Conservation (phyloP, 2,797 vertebrate species). For the Apogon hyalosoma region DNA sequence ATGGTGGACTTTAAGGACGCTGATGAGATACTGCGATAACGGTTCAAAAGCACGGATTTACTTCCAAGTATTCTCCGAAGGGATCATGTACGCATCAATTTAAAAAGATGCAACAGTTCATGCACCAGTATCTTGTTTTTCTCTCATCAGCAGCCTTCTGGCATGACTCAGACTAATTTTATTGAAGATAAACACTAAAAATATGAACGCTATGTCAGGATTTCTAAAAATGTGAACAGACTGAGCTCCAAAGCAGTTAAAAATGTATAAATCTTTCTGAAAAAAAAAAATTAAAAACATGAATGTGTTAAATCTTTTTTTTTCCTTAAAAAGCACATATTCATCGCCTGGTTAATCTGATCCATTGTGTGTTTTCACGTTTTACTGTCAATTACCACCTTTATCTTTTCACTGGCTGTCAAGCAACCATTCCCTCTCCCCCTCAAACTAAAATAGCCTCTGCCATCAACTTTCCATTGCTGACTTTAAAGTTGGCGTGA, state of each 20-base stretch:
- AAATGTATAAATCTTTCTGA: no score
- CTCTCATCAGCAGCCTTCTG: constrained; percentile 18
- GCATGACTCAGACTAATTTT: constrained; percentile 1
- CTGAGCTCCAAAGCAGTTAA: no score
- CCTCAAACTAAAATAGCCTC: constrained; percentile 49
- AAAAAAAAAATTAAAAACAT: no score
- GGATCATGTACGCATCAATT: neutral
- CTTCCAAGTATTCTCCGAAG: neutral
- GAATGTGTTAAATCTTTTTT: no score
- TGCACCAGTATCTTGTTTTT: constrained; percentile 13
- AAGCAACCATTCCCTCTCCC: constrained; percentile 44
- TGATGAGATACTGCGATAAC: neutral
- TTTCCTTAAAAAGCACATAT: neutral
- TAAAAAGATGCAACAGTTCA: constrained; percentile 1
- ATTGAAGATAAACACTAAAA: constrained; percentile 24
- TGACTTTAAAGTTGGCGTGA: constrained; percentile 30
- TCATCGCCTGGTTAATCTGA: constrained; percentile 22
- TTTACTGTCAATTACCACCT: constrained; percentile 24
- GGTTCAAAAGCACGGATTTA: neutral
- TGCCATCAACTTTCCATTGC: constrained; percentile 37
- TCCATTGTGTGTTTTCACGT: constrained; percentile 19
- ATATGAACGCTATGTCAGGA: constrained; percentile 20
- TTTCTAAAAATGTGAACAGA: no score
- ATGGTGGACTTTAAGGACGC: neutral
- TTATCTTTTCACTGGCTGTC: constrained; percentile 53